Conservation (phyloP, 2,888 invertebrate genomes). For the Diarsia mendica region DNA sequence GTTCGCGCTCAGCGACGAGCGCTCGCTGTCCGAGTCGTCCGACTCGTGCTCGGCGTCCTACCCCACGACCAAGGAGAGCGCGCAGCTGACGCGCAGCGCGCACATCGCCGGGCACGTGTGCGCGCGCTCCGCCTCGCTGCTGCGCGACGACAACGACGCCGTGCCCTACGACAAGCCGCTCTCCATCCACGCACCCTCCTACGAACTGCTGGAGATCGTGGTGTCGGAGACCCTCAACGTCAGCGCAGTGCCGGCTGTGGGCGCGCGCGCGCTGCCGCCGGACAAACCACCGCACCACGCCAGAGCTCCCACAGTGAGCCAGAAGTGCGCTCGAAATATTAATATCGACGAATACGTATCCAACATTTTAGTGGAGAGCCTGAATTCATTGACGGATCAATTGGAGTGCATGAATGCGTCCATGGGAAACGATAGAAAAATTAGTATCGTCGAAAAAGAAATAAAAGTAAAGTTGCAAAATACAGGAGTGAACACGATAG, state of each 20-base stretch:
- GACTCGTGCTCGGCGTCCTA: constrained; percentile 76
- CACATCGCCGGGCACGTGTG: constrained; percentile 72
- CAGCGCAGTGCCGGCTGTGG: constrained; percentile 54
- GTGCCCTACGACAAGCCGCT: constrained; percentile 73
- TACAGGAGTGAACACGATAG: constrained; percentile 86
- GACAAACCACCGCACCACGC: constrained; percentile 29
- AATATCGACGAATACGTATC: constrained; percentile 89
- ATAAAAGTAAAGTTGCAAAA: constrained; percentile 88
- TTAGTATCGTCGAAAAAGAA: constrained; percentile 87
- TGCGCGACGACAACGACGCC: constrained; percentile 73
- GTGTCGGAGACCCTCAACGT: constrained; percentile 83
- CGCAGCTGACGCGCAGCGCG: constrained; percentile 54
- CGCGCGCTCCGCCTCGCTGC: constrained; percentile 68
- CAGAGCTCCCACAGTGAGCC: constrained; percentile 59
- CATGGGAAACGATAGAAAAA: constrained; percentile 80
- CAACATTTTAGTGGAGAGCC: constrained; percentile 87
- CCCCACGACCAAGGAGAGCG: constrained; percentile 75
- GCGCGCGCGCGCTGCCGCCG: constrained; percentile 21
- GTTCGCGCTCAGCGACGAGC: constrained; percentile 62
- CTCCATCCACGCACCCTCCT: constrained; percentile 73
- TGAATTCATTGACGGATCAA: constrained; percentile 87
- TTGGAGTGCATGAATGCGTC: constrained; percentile 85
- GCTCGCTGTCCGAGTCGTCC: constrained; percentile 71
- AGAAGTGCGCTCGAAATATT: constrained; percentile 66
- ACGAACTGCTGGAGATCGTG: constrained; percentile 85